Percentiles rank a stretch among this genome's conserved stretches.
phyloP scores from a whole-genome alignment of 2,888 invertebrate genomes.

The Pyrocoelia pectoralis region DNA sequence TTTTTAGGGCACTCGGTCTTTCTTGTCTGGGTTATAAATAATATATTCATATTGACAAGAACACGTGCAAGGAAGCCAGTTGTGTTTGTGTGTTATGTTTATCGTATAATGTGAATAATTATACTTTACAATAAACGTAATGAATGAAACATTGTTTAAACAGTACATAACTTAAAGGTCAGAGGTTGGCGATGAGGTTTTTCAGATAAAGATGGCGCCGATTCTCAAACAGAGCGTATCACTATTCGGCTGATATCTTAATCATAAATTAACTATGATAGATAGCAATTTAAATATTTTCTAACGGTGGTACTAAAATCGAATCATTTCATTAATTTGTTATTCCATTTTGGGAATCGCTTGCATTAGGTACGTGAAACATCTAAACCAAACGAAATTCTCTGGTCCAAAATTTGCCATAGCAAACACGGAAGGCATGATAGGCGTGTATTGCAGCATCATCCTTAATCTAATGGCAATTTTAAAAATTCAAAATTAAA shows the following conservation, averaged over 20 bases:
- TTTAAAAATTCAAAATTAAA: no score
- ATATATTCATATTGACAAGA: conserved; percentile 37
- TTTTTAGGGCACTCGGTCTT: conserved; percentile 26
- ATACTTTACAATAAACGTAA: conserved; percentile 36
- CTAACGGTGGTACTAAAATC: no score
- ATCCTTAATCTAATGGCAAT: no score
- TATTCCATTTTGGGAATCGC: no score
- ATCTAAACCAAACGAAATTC: no score
- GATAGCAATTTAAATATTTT: no score
- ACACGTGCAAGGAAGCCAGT: conserved; percentile 37
- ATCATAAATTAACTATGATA: conserved; percentile 1
- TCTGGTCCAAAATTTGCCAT: no score
- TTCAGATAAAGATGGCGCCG: conserved; percentile 45
- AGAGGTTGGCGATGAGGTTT: conserved; percentile 42
- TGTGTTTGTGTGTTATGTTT: conserved; percentile 23
- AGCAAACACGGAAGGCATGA: no score
- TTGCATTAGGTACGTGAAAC: no score
- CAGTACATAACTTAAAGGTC: conserved; percentile 37
- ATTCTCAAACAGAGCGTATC: conserved; percentile 43
- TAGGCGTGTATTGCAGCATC: no score
- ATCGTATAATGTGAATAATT: conserved; percentile 36
- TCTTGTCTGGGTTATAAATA: conserved; percentile 32
- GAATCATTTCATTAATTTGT: no score
- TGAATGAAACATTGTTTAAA: conserved; percentile 36
- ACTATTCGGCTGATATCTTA: conserved; percentile 21